Evolutionary conservation across 2,888 invertebrate species (phyloP), one percentile per base, ranked within the genome.

Genomic region (Callyntrura sp.): DNA sequence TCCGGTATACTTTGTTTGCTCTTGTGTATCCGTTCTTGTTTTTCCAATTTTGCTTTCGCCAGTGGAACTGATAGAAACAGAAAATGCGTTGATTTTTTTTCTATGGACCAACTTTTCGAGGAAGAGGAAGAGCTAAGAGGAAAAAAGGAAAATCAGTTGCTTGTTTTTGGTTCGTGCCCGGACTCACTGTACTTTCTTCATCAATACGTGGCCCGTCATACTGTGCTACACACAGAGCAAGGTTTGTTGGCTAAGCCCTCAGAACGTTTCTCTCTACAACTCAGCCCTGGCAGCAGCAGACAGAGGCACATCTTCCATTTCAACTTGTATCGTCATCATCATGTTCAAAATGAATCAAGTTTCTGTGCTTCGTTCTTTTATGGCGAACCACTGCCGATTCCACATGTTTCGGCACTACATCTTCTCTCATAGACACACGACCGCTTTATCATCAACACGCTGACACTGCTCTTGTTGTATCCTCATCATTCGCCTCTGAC

Each of bases 141-240:
- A n/a, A n/a, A n/a, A n/a, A 62, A 62, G 62, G 62, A 25, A 62
- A 62, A 62, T 62, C 62, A 62, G 23, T 62, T 62, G 25, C 62
- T 62, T 62, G 25, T 25, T 62, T 17, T 4, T 23, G 25, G 62
- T 62, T 62, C 62, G 62, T 62, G 62, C 25, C 62, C 14, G n/a
- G 25, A 25, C 62, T 9, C 14, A n/a, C n/a, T n/a, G n/a, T n/a
- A n/a, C n/a, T 3, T 2, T 62, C 62, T 6, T 62, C 62, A 62
- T 23, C 62, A 62, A 25, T 25, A 62, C 62, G 62, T 62, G 25
- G 6, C 20, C 6, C 25, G 2, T 1, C 20, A 8, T n/a, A n/a
- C n/a, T 17, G 3, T 25, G 23, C 62, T 14, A n/a, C n/a, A n/a
- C n/a, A n/a, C n/a, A n/a, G n/a, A n/a, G n/a, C n/a, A n/a, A n/a